A percentile compares a stretch with the other conserved stretches of the same genome.
Conservation (phyloP, 2,113 vertebrate genomes). For the Melanocharis versteri region DNA sequence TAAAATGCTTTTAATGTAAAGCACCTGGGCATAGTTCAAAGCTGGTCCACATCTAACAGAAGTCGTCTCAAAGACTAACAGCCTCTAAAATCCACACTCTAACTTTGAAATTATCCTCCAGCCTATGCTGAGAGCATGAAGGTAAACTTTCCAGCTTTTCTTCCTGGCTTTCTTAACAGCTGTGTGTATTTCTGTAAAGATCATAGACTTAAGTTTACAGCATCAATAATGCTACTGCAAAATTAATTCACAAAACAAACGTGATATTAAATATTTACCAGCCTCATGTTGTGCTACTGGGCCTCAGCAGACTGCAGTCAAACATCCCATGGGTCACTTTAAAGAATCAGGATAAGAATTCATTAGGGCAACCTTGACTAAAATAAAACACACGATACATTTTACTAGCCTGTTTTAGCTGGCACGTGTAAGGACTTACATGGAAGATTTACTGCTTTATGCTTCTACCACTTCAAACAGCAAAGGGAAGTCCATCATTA, state of each 20-base stretch:
- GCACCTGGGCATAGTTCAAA: neutral
- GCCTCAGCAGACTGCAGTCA: neutral
- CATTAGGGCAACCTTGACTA: neutral
- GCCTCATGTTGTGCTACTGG: neutral
- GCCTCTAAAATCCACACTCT: neutral
- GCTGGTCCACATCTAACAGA: neutral
- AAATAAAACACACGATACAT: neutral
- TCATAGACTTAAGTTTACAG: neutral
- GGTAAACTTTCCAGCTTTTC: neutral
- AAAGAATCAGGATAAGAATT: neutral
- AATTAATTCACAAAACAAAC: neutral
- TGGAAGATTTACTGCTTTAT: neutral
- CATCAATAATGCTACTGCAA: neutral
- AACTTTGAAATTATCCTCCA: neutral
- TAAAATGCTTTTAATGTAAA: neutral
- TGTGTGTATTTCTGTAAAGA: neutral
- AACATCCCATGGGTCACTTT: neutral
- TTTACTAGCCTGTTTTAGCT: neutral
- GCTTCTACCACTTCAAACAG: neutral
- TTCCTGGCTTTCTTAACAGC: neutral
- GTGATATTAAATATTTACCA: neutral
- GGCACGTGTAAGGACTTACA: neutral
- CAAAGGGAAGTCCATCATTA: neutral
- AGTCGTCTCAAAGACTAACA: neutral
- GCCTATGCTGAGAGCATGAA: neutral